These are phyloP conservation scores for Chamaetylas fuelleborni DNA, from an alignment of 2,113 vertebrate genomes.

Conservation along the genomic window DNA sequence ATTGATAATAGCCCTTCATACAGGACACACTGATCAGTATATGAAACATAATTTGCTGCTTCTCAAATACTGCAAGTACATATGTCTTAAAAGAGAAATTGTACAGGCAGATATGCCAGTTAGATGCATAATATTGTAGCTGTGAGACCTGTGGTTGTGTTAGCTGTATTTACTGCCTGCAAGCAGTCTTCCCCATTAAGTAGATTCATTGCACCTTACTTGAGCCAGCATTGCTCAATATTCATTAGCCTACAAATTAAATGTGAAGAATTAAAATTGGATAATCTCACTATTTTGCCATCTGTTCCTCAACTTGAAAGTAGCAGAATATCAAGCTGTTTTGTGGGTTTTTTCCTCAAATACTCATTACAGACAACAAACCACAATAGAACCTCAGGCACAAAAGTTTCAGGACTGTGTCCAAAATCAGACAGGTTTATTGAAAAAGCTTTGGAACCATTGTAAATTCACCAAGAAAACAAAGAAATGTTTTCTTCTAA, in stretches of 20 bases:
- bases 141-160: not conserved
- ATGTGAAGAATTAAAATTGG: constrained; percentile 17
- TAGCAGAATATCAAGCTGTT: not conserved
- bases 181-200: not conserved
- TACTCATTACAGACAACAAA: not conserved
- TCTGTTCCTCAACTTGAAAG: constrained; percentile 20
- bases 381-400: not conserved
- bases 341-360: not conserved
- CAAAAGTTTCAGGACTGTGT: not conserved
- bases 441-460: not conserved
- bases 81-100: not conserved
- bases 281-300: constrained; percentile 12
- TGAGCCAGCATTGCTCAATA: not conserved
- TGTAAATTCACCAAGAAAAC: not conserved
- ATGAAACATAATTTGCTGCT: not conserved
- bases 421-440: not conserved
- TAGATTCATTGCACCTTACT: not conserved
- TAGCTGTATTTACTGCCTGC: not conserved
- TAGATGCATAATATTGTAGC: not conserved
- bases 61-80: not conserved
- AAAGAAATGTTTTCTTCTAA: not conserved
- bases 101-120: not conserved
- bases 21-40: not conserved
- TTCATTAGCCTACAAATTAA: constrained; percentile 35
- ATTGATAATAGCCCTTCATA: not conserved